Evolutionary conservation across 2,888 invertebrate genomes (phyloP), one percentile per base, ranked within the genome.

Genomic region (Psylliodes chrysocephalus): DNA sequence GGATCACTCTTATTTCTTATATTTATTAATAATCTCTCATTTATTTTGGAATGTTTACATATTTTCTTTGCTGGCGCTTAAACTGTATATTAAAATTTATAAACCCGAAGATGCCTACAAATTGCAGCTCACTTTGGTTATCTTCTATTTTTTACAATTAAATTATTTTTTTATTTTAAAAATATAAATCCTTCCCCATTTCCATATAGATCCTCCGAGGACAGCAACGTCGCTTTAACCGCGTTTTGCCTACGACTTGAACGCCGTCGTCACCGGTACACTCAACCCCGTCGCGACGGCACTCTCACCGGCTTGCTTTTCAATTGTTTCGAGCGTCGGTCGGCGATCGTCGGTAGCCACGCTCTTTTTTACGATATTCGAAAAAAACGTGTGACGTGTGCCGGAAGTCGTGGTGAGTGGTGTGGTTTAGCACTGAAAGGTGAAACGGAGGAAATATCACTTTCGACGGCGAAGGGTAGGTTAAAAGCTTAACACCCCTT

Each of bases 241-340:
- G 15, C 19, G 22, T 14, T 19, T 19, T 25, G 22, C 12, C 22
- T 19, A 19, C n/a, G 15, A n/a, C 5, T 19, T 12, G 2, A 6
- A 46, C 46, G 44, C 17, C 44, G 44, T 19, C 44, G 44, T 7
- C 15, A 22, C 46, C 46, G 46, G 46, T 46, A 46, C 46, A 46
- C 46, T 22, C 12, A 46, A 18, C 46, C 8, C n/a, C 46, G 46
- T 46, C 46, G 46, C 46, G 46, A 14, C 46, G 46, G 46, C 5
- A 46, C 22, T 46, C 46, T 46, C 22, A 46, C 46, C 46, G 46
- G 19, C 19, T n/a, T n/a, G 46, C 46, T 46, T 46, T 46, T 46
- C 22, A 25, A 46, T 46, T 22, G 46, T 17, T 46, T 46, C 4
- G 22, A 46, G 46, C 46, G 19, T 44, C 44, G 44, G 18, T n/a